Evolutionary conservation across 2,888 invertebrate species (phyloP).

Genomic region (Heliconius charithonia): DNA sequence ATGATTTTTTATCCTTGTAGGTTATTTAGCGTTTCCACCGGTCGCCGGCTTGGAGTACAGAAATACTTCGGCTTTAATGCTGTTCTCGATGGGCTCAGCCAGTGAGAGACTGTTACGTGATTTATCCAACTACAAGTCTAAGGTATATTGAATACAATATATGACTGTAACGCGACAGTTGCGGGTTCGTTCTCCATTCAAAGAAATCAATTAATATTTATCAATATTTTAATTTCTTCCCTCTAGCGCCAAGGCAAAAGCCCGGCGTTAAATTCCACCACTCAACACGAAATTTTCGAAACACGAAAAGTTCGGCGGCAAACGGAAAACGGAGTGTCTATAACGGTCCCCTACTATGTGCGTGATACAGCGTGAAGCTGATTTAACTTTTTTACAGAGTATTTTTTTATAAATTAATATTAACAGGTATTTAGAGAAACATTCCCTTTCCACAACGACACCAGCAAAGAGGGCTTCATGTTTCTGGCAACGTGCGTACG

Average conservation of each 20-base stretch:
- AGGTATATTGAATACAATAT: conserved; percentile 65
- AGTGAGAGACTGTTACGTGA: conserved; percentile 86
- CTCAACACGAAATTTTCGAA: neutral
- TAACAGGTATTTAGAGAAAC: conserved; percentile 85
- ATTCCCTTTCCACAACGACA: conserved; percentile 86
- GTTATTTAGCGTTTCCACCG: conserved; percentile 85
- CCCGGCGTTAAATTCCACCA: neutral
- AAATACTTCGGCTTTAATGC: conserved; percentile 80
- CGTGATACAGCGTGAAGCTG: neutral
- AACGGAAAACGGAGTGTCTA: neutral
- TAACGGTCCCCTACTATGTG: neutral
- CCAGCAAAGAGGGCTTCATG: conserved; percentile 87
- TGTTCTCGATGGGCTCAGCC: conserved; percentile 88
- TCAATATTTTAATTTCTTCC: neutral
- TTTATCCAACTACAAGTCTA: conserved; percentile 86
- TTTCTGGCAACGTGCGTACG: conserved; percentile 87
- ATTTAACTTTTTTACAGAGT: neutral
- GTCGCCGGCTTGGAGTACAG: conserved; percentile 84
- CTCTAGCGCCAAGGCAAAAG: neutral
- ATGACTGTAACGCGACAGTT: neutral
- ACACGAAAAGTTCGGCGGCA: neutral
- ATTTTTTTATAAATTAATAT: no score
- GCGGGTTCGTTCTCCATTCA: neutral
- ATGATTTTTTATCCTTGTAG: conserved; percentile 56
- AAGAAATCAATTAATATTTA: no score